A percentile compares a stretch with the other conserved stretches of the same genome.
Conservation (phyloP, 1,140 invertebrate species). For the Reticulitermes speratus region DNA sequence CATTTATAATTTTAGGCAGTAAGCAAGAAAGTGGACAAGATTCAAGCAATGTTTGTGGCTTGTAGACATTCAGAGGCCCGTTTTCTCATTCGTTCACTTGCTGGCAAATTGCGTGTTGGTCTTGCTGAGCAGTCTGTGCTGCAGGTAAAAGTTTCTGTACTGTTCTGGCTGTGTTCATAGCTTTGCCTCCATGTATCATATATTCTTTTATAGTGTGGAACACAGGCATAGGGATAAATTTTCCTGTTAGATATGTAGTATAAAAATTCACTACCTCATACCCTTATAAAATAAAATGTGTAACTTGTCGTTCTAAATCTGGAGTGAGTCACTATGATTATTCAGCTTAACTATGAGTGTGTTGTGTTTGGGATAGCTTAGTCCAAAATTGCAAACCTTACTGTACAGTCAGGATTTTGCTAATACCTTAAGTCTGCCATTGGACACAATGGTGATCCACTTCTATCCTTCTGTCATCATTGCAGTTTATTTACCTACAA, state of each 20-base stretch:
- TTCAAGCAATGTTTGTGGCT: constrained; percentile 89
- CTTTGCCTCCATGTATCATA: background rate
- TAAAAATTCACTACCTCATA: too few species aligned
- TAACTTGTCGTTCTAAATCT: too few species aligned
- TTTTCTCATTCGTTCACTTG: constrained; percentile 87
- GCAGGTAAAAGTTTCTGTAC: constrained; percentile 50
- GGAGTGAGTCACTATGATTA: too few species aligned
- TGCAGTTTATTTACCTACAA: too few species aligned
- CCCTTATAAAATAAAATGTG: too few species aligned
- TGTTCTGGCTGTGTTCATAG: constrained; percentile 22
- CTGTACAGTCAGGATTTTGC: too few species aligned
- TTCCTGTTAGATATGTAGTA: background rate
- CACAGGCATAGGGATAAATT: background rate
- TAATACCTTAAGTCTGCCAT: too few species aligned
- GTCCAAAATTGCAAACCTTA: too few species aligned
- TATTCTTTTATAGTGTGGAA: background rate
- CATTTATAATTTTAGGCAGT: constrained; percentile 19
- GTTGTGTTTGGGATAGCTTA: too few species aligned
- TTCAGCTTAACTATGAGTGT: too few species aligned
- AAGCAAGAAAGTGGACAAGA: constrained; percentile 87
- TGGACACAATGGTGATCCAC: too few species aligned
- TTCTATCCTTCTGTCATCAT: too few species aligned
- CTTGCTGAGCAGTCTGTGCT: constrained; percentile 96
- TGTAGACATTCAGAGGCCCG: constrained; percentile 88
- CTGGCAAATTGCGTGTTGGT: constrained; percentile 94